Percentiles rank a stretch among this genome's conserved stretches.
These are phyloP conservation scores for Trachemys scripta DNA, from an alignment of 2,113 vertebrate species.

Conservation along the genomic window DNA sequence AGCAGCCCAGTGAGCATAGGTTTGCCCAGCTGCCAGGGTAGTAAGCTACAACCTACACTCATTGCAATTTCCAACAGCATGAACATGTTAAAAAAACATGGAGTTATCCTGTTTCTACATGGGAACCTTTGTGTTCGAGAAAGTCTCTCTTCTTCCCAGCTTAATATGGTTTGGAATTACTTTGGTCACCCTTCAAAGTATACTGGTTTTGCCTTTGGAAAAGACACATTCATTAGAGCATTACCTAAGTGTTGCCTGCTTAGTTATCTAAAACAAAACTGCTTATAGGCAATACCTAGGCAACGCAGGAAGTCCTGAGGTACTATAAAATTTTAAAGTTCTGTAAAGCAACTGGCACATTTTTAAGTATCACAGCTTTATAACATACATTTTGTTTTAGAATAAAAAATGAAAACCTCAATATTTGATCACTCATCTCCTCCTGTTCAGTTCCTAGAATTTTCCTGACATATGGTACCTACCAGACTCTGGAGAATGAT, in stretches of 20 bases:
- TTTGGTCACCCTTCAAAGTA: accelerated
- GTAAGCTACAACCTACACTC: not conserved
- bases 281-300: conserved; percentile 31
- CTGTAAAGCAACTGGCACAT: conserved; percentile 27
- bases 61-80: not conserved
- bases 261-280: not conserved
- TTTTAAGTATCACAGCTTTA: conserved; percentile 53
- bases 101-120: not conserved
- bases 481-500: not conserved
- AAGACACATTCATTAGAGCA: not conserved
- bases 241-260: not conserved
- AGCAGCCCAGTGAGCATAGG: not conserved
- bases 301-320: not conserved
- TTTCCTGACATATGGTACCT: conserved; percentile 27
- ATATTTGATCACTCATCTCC: conserved; percentile 10
- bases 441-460: conserved; percentile 14
- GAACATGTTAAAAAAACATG: not conserved
- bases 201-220: accelerated
- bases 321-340: not conserved
- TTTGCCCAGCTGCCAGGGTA: not conserved
- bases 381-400: not conserved
- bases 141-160: not conserved
- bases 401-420: conserved; percentile 47
- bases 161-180: accelerated
- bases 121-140: not conserved